phyloP scores from a whole-genome alignment of 2,113 vertebrate species.

The Pachyramphus minor region DNA sequence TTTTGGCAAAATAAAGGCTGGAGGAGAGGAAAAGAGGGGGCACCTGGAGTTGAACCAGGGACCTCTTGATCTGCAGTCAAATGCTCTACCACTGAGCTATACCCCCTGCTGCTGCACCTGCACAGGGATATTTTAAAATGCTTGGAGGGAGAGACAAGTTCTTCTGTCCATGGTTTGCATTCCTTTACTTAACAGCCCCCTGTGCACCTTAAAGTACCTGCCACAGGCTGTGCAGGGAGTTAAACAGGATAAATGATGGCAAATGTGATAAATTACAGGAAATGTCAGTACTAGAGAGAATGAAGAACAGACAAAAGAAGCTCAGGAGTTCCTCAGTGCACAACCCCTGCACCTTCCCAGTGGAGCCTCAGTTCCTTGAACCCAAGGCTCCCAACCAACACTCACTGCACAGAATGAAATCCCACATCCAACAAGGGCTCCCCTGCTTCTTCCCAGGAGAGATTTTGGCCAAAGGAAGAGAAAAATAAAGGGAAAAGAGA shows the following conservation, averaged over 20 bases:
- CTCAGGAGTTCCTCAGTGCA: too few relatives aligned
- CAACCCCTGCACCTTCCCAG: too few relatives aligned
- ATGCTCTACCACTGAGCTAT: constrained; percentile 73
- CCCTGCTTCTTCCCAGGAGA: neutral
- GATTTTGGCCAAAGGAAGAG: neutral
- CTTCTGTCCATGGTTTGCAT: too few relatives aligned
- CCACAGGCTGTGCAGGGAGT: too few relatives aligned
- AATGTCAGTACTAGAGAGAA: neutral
- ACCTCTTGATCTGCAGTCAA: constrained; percentile 67
- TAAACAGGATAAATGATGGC: too few relatives aligned
- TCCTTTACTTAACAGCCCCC: too few relatives aligned
- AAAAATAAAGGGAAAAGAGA: neutral
- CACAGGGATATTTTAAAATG: too few relatives aligned
- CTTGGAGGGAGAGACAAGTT: too few relatives aligned
- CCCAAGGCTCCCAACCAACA: too few relatives aligned
- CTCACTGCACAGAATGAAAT: neutral
- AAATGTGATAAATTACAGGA: neutral
- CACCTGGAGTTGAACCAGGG: neutral
- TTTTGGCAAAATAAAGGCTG: neutral
- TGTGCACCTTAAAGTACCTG: too few relatives aligned
- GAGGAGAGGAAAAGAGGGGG: neutral
- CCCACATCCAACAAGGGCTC: neutral
- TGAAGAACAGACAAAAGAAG: too few relatives aligned
- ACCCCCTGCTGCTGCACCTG: neutral
- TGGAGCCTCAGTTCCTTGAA: too few relatives aligned